Percentiles rank a stretch among this genome's conserved stretches.
Evolutionary conservation across 2,888 invertebrate genomes (phyloP).

Genomic region (Drosophila bunnanda): DNA sequence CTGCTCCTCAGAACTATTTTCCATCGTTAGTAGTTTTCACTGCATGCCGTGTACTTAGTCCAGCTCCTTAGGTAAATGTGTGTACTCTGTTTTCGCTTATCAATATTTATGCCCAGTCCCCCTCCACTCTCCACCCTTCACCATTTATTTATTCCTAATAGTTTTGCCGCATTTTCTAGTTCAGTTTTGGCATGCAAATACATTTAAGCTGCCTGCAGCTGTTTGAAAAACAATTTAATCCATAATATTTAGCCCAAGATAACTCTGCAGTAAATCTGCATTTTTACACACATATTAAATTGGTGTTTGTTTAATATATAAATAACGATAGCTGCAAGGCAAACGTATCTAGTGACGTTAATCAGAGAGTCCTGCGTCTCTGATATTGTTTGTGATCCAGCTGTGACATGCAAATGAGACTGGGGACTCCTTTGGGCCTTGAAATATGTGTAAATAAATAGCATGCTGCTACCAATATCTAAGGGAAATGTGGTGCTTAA

Average conservation of each 20-base stretch:
- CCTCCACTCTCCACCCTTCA: not conserved
- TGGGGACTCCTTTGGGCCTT: not conserved
- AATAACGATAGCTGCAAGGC: conserved; percentile 11
- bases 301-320: conserved; percentile 11
- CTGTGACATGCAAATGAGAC: conserved; percentile 35
- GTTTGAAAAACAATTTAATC: conserved; percentile 10
- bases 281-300: conserved; percentile 2
- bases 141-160: conserved; percentile 13
- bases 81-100: conserved; percentile 72
- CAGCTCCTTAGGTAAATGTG: conserved; percentile 71
- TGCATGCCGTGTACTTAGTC: conserved; percentile 15
- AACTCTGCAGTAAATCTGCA: not conserved
- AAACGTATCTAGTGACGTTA: conserved; percentile 13
- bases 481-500: conserved; percentile 19
- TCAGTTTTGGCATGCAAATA: conserved; percentile 59
- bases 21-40: conserved; percentile 4
- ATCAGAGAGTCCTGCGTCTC: not conserved
- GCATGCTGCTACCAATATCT: conserved; percentile 31
- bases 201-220: conserved; percentile 37
- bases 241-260: conserved; percentile 6
- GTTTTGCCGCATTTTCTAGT: conserved; percentile 9
- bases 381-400: conserved; percentile 7
- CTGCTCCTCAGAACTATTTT: conserved; percentile 8
- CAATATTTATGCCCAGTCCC: conserved; percentile 25
- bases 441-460: conserved; percentile 21